phyloP scores from a whole-genome alignment of 1,140 invertebrate genomes.

The Aphelenchoides avenae region DNA sequence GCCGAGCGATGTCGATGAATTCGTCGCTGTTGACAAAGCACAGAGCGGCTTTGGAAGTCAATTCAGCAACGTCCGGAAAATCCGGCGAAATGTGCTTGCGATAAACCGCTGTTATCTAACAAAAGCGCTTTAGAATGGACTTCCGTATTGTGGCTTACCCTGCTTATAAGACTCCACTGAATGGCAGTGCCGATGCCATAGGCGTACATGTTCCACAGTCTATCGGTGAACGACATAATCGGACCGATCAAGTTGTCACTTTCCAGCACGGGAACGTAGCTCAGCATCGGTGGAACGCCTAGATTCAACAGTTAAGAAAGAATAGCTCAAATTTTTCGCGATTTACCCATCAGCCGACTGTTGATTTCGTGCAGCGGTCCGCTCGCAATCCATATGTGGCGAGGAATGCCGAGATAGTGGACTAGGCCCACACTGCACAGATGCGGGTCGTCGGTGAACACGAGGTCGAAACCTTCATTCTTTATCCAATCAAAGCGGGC shows the following conservation, averaged over 20 bases:
- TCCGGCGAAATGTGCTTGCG: conserved; percentile 3
- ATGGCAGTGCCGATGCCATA: no score
- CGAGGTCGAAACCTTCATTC: conserved; percentile 37
- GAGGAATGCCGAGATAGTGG: conserved; percentile 26
- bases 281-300: conserved; percentile 31
- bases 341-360: conserved; percentile 34
- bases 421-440: conserved; percentile 34
- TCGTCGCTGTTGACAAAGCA: no score
- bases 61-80: not conserved
- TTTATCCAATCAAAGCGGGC: conserved; percentile 27
- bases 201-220: conserved; percentile 29
- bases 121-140: no score
- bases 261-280: conserved; percentile 34
- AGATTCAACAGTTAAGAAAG: conserved; percentile 2
- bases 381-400: conserved; percentile 31
- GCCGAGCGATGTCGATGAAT: no score
- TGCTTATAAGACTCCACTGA: no score
- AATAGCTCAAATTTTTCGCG: no score
- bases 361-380: conserved; percentile 30
- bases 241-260: no score
- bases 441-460: conserved; percentile 27
- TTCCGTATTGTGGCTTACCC: no score
- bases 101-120: not conserved
- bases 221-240: no score
- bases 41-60: not conserved